These are phyloP conservation scores for Oplegnathus fasciatus DNA, from an alignment of 2,113 vertebrate genomes.

Conservation along the genomic window DNA sequence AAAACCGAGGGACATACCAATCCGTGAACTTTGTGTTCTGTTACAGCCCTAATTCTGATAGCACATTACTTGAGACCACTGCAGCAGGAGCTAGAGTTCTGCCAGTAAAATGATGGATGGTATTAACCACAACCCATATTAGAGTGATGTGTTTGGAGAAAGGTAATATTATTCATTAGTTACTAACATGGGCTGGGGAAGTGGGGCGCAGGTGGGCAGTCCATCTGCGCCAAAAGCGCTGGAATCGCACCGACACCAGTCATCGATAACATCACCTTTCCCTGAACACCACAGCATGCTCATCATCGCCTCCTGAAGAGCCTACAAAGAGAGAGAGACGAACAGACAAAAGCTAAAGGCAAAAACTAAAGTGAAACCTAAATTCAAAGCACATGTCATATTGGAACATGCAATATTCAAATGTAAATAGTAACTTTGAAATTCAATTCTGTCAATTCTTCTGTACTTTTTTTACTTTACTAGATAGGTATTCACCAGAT, in stretches of 20 bases:
- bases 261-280: constrained; percentile 96
- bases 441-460: too few species aligned
- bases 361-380: background rate
- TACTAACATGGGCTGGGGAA: constrained; percentile 93
- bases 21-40: too few species aligned
- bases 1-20: too few species aligned
- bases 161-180: constrained; percentile 13
- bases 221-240: constrained; percentile 94
- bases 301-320: constrained; percentile 97
- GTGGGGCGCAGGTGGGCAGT: constrained; percentile 95
- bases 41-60: background rate
- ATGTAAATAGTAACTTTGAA: background rate
- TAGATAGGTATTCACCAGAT: background rate
- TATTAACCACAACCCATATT: constrained; percentile 22
- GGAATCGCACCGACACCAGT: constrained; percentile 98
- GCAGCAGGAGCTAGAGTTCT: constrained; percentile 30
- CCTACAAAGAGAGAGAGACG: constrained; percentile 78
- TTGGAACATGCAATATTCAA: background rate
- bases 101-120: constrained; percentile 49
- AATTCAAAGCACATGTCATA: background rate
- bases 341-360: background rate
- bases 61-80: background rate
- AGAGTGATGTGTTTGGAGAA: constrained; percentile 25
- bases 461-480: too few species aligned
- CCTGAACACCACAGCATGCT: constrained; percentile 98